Evolutionary conservation across 1,140 invertebrate species (phyloP), one percentile per base, ranked within the genome.

Genomic region (Heliconius eleuchia): DNA sequence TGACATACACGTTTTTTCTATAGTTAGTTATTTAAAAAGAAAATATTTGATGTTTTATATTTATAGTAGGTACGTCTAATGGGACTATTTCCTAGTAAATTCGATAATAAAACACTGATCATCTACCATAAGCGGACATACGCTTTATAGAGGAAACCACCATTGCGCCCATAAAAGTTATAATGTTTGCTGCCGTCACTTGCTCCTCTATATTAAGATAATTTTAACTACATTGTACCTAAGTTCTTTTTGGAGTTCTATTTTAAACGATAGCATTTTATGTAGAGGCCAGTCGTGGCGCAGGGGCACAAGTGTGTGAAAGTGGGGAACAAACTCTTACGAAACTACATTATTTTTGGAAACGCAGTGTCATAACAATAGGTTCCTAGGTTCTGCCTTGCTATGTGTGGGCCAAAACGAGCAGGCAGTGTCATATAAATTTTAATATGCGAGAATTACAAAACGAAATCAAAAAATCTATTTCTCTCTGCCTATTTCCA

Each of bases 81-180:
- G 34, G 34, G 34, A 37, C 18, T 27, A 66, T 66, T 66, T 27
- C 60, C 23, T 66, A 66, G 13, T 13, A 66, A 27, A 27, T 60
- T 66, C 27, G 9, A 11, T 66, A 27, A n/a, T 66, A 66, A 66
- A 66, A 30, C n/a, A 16, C 27, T 66, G 60, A 30, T 66, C 60
- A 30, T 66, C 27, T 30, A 66, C 60, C 27, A 11, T 30, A 30
- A 66, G 27, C 60, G 23, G 57, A 66, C 60, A 66, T 16, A 66
- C 4, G 60, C 39, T 76, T 66, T 66, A 76, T 76, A 42, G 74
- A 76, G 74, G 74, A 76, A 76, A 76, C 66, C 42, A 76, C 34
- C n/a, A 42, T 60, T 76, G 70, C 60, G n/a, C n/a, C 19, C 55
- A 52, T 76, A 76, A 66, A 66, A n/a, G 3, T 39, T 42, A 66